These are phyloP conservation scores for Girardia tigrina DNA, from an alignment of 2,888 invertebrate species.

Conservation along the genomic window DNA sequence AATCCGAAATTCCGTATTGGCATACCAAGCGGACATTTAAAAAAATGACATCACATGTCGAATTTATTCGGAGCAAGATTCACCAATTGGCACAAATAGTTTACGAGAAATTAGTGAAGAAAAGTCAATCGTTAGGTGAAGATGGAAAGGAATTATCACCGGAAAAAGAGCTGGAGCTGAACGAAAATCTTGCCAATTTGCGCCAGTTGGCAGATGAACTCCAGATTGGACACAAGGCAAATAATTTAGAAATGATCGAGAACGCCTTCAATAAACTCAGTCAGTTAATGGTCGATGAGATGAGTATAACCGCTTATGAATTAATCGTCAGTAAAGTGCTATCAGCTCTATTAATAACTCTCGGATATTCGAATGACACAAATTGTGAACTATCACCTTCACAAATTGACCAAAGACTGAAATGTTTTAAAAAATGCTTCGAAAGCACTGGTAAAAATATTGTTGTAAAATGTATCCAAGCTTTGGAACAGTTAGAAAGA, in stretches of 20 bases:
- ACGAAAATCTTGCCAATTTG: neutral
- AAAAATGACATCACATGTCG: neutral
- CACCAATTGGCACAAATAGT: neutral
- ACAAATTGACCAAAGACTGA: neutral
- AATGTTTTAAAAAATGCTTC: conserved; percentile 2
- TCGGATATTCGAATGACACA: neutral
- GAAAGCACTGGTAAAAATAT: conserved; percentile 54
- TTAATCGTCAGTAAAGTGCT: conserved; percentile 86
- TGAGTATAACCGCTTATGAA: conserved; percentile 76
- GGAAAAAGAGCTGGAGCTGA: neutral
- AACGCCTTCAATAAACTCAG: conserved; percentile 19
- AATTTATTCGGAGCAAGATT: neutral
- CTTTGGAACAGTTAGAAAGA: conserved; percentile 87
- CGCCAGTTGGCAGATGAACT: conserved; percentile 26
- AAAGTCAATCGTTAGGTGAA: neutral
- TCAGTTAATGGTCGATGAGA: conserved; percentile 46
- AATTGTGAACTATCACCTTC: neutral
- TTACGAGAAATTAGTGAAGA: neutral
- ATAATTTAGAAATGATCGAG: conserved; percentile 8
- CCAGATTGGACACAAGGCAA: neutral
- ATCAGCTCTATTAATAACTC: conserved; percentile 59
- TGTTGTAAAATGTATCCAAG: conserved; percentile 76
- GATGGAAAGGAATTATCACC: neutral
- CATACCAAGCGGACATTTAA: neutral
- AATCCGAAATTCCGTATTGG: neutral